A percentile compares a stretch with the other conserved stretches of the same genome.
Conservation (phyloP, 2,113 vertebrate genomes). For the Pica pica region DNA sequence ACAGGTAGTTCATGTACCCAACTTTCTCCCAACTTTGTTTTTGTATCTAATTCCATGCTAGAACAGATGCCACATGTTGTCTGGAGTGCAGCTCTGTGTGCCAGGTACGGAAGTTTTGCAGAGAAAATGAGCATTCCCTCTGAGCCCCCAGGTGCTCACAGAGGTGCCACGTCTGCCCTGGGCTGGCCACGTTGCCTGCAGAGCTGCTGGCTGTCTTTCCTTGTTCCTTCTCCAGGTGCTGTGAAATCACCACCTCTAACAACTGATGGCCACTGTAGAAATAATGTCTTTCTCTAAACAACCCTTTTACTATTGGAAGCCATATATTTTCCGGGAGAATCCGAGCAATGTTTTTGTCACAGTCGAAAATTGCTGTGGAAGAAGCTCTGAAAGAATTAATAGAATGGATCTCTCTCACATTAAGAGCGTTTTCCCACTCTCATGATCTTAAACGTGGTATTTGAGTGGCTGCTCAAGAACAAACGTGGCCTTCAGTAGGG, state of each 20-base stretch:
- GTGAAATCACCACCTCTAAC: background rate
- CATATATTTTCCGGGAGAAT: background rate
- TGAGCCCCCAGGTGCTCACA: background rate
- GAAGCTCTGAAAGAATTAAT: background rate
- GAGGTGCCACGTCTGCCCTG: background rate
- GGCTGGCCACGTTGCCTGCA: background rate
- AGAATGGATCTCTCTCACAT: background rate
- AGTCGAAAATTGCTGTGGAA: fast-evolving
- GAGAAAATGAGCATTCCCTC: background rate
- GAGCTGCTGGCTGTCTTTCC: background rate
- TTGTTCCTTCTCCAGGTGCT: background rate
- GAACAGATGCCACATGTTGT: fast-evolving
- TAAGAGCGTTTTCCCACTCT: background rate
- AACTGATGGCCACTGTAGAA: background rate
- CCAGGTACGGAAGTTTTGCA: background rate
- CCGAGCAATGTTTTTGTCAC: background rate
- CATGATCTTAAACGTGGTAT: background rate
- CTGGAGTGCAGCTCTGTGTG: background rate
- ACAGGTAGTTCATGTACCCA: background rate
- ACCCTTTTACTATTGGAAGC: background rate
- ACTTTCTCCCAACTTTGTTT: background rate
- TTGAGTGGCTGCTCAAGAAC: background rate
- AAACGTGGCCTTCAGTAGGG: background rate
- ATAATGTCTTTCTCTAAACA: background rate
- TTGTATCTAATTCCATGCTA: fast-evolving